Conservation (phyloP, 2,888 invertebrate species). For the Drosophila putrida region DNA sequence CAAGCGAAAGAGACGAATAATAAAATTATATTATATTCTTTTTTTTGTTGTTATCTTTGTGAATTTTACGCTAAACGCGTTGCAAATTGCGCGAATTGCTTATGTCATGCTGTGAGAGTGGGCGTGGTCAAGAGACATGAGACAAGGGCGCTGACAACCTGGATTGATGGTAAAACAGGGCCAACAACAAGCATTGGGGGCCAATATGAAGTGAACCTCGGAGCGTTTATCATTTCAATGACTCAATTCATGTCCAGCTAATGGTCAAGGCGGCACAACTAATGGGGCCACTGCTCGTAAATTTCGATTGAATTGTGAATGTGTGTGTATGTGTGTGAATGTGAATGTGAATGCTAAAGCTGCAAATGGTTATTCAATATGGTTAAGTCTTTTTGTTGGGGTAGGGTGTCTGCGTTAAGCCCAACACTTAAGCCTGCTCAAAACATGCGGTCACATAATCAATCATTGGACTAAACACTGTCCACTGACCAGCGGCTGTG, state of each 20-base stretch:
- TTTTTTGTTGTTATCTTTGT: neutral
- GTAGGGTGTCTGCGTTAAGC: constrained; percentile 40
- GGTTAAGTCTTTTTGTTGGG: constrained; percentile 16
- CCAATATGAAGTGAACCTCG: constrained; percentile 5
- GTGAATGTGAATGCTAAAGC: constrained; percentile 48
- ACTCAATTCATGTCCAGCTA: constrained; percentile 61
- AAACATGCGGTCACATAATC: constrained; percentile 58
- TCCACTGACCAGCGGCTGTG: constrained; percentile 52
- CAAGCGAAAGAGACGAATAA: constrained; percentile 30
- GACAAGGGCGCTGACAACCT: constrained; percentile 22
- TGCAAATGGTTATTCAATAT: constrained; percentile 64
- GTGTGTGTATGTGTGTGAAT: neutral
- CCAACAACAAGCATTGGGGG: neutral
- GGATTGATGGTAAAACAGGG: constrained; percentile 18
- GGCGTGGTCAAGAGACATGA: constrained; percentile 10
- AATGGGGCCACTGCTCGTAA: constrained; percentile 54
- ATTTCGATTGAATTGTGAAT: constrained; percentile 33
- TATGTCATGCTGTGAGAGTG: constrained; percentile 14
- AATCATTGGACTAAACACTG: constrained; percentile 60
- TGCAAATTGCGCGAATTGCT: constrained; percentile 35
- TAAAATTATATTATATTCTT: constrained; percentile 47
- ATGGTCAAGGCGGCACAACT: constrained; percentile 30
- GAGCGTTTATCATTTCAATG: constrained; percentile 62
- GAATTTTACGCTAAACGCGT: constrained; percentile 41
- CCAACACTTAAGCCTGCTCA: constrained; percentile 37